Percentiles rank a stretch among this genome's conserved stretches.
These are phyloP conservation scores for Antheraea assamensis DNA, from an alignment of 2,888 invertebrate species.

Conservation along the genomic window DNA sequence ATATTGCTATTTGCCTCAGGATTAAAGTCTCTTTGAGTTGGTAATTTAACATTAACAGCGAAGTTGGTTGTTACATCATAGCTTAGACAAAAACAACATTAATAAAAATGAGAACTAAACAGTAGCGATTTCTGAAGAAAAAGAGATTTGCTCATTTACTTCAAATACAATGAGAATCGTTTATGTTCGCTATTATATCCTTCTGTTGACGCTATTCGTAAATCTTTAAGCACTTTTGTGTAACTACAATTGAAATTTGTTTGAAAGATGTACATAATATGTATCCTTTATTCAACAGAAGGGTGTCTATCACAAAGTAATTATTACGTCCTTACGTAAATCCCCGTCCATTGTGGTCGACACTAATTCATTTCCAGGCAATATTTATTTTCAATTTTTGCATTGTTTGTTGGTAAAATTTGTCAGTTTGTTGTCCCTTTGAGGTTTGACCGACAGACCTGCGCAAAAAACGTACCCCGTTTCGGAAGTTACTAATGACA, in stretches of 20 bases:
- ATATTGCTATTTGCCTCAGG: too few species aligned
- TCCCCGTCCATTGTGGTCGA: constrained; percentile 48
- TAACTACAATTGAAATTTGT: constrained; percentile 9
- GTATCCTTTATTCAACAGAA: constrained; percentile 31
- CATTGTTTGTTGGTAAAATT: constrained; percentile 74
- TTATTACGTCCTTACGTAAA: constrained; percentile 55
- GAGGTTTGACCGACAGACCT: constrained; percentile 61
- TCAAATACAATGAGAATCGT: constrained; percentile 8
- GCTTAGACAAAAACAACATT: too few species aligned
- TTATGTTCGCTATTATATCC: not conserved
- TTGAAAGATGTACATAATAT: not conserved
- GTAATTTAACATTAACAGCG: too few species aligned
- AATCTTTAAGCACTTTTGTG: not conserved
- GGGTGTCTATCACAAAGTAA: constrained; percentile 51
- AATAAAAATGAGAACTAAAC: not conserved
- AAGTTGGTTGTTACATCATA: too few species aligned
- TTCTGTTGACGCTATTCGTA: not conserved
- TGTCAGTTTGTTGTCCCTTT: constrained; percentile 77
- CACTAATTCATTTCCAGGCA: constrained; percentile 49
- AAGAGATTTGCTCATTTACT: constrained; percentile 4
- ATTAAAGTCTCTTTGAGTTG: too few species aligned
- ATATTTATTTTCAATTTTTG: constrained; percentile 45
- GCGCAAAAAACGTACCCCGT: constrained; percentile 60
- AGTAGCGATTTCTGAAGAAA: constrained; percentile 11
- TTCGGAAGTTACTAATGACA: constrained; percentile 80